phyloP scores from a whole-genome alignment of 2,888 invertebrate genomes.

The Andrena trimmerana region DNA sequence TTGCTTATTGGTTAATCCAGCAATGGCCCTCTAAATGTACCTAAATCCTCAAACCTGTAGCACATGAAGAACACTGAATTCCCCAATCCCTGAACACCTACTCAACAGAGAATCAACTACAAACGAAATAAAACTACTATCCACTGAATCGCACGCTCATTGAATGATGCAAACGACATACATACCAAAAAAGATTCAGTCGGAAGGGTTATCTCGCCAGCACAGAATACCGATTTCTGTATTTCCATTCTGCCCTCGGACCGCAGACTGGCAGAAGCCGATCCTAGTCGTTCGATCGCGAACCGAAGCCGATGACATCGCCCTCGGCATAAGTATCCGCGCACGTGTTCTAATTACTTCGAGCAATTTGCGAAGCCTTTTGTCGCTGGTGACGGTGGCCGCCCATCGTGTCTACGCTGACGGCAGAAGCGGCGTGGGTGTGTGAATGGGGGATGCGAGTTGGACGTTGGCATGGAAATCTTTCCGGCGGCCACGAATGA shows the following conservation, averaged over 20 bases:
- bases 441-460: conserved; percentile 13
- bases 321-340: conserved; percentile 47
- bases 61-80: no score
- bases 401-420: conserved; percentile 15
- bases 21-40: no score
- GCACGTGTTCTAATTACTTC: conserved; percentile 70
- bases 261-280: neutral
- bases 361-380: conserved; percentile 66
- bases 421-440: neutral
- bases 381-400: conserved; percentile 42
- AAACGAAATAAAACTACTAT: no score
- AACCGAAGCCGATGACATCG: conserved; percentile 49
- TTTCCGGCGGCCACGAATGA: conserved; percentile 55
- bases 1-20: no score
- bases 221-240: neutral
- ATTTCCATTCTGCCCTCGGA: neutral
- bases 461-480: conserved; percentile 59
- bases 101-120: no score
- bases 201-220: no score
- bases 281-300: conserved; percentile 45
- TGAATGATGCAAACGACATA: no score
- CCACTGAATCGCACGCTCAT: no score
- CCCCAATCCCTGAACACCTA: no score
- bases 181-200: no score
- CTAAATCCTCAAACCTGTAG: no score